Percentiles rank a stretch among this genome's conserved stretches.
phyloP scores from a whole-genome alignment of 2,797 vertebrate species.

The Lepus oiostolus region DNA sequence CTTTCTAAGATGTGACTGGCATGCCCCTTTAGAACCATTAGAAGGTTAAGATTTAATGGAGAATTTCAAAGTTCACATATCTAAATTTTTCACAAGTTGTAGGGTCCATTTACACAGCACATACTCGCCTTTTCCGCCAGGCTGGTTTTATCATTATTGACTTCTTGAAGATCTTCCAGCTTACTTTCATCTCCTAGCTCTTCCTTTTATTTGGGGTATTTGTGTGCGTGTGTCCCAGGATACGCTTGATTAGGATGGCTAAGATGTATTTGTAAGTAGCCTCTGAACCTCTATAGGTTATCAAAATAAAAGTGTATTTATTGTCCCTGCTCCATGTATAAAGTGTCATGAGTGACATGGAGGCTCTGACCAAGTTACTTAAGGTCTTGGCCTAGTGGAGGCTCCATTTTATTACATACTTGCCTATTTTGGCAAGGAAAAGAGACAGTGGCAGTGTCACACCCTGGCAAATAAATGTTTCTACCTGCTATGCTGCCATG shows the following conservation, averaged over 20 bases:
- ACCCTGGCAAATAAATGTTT: neutral
- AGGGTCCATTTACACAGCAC: neutral
- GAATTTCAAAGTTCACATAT: neutral
- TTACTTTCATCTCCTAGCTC: neutral
- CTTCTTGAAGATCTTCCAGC: neutral
- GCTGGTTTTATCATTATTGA: neutral
- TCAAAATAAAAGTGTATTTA: neutral
- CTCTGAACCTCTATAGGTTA: too few relatives aligned
- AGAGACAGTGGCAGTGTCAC: neutral
- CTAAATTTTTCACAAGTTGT: neutral
- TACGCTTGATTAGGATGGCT: neutral
- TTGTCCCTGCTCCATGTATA: neutral
- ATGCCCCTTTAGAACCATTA: neutral
- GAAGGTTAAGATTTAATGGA: neutral
- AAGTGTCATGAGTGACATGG: neutral
- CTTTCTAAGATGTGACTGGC: neutral
- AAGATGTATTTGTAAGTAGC: neutral
- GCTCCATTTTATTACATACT: neutral
- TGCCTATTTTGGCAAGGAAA: neutral
- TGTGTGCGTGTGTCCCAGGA: neutral
- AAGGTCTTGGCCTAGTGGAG: neutral
- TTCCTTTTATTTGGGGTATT: neutral
- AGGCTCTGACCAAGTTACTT: neutral
- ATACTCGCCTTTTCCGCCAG: neutral
- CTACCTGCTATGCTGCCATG: too few relatives aligned